Evolutionary conservation across 2,113 vertebrate genomes (phyloP).

Genomic region (Helogale parvula): DNA sequence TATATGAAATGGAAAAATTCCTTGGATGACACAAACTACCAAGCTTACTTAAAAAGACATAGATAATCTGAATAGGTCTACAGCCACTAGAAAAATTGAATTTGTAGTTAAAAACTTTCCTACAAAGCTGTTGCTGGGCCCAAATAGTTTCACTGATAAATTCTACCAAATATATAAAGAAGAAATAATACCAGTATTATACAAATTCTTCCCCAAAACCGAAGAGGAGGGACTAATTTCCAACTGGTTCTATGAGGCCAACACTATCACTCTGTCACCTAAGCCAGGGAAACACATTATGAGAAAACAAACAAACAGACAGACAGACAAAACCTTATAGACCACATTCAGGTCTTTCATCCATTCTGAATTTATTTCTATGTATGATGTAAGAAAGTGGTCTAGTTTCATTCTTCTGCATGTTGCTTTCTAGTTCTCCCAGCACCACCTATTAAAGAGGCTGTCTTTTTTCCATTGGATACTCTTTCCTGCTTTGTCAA

Average conservation of each 20-base stretch:
- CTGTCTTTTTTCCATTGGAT: too few species aligned
- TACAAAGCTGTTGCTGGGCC: not conserved
- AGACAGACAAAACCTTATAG: not conserved
- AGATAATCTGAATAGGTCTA: not conserved
- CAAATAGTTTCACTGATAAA: not conserved
- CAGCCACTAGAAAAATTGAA: not conserved
- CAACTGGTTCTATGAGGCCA: not conserved
- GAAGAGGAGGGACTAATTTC: not conserved
- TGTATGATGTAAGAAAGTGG: too few species aligned
- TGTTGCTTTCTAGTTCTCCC: too few species aligned
- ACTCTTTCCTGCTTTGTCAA: too few species aligned
- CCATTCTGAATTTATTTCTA: too few species aligned
- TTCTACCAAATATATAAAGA: conserved; percentile 12
- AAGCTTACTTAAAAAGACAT: not conserved
- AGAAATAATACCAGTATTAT: conserved; percentile 15
- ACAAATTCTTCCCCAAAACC: not conserved
- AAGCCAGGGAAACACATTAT: not conserved
- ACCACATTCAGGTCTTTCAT: not conserved
- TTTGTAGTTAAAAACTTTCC: not conserved
- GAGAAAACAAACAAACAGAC: not conserved
- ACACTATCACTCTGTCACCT: not conserved
- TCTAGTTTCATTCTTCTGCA: too few species aligned
- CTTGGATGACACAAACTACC: not conserved
- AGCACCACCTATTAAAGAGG: too few species aligned
- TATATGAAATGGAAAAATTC: conserved; percentile 26